A percentile compares a stretch with the other conserved stretches of the same genome.
phyloP scores from a whole-genome alignment of 1,140 invertebrate genomes.

The Papilio aristodemus region DNA sequence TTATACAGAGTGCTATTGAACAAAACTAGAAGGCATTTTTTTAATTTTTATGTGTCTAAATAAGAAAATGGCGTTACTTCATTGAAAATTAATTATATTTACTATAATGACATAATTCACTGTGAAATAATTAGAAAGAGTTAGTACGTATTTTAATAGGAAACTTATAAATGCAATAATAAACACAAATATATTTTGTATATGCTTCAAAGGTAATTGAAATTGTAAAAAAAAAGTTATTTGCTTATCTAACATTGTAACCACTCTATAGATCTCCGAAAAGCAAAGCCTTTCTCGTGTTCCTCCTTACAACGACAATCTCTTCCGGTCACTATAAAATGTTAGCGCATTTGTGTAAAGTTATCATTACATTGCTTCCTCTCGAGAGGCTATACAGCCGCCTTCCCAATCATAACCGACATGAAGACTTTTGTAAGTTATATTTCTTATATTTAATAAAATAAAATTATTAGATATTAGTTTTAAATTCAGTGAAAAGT shows the following conservation, averaged over 20 bases:
- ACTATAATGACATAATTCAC: too few species aligned
- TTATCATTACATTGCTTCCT: conserved; percentile 56
- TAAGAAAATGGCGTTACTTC: too few species aligned
- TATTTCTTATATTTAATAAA: conserved; percentile 40
- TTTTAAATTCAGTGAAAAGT: conserved; percentile 1
- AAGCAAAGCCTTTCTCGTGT: conserved; percentile 53
- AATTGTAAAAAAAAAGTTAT: conserved; percentile 20
- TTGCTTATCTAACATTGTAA: conserved; percentile 29
- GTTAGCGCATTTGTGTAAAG: conserved; percentile 54
- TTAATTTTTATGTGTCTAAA: too few species aligned
- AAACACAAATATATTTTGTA: conserved; percentile 1
- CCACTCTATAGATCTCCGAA: conserved; percentile 41
- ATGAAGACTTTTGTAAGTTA: conserved; percentile 74
- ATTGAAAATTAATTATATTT: too few species aligned
- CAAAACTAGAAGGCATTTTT: too few species aligned
- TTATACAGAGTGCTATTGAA: background rate
- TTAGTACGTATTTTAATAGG: too few species aligned
- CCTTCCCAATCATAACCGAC: conserved; percentile 55
- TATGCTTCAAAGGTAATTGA: conserved; percentile 17
- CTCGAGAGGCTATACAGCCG: conserved; percentile 39
- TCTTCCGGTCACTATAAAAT: conserved; percentile 73
- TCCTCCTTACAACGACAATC: conserved; percentile 49
- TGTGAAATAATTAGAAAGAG: too few species aligned
- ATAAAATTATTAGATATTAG: background rate
- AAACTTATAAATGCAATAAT: too few species aligned